Conservation (phyloP, 2,888 invertebrate genomes). For the Rhorus exstirpatorius region DNA sequence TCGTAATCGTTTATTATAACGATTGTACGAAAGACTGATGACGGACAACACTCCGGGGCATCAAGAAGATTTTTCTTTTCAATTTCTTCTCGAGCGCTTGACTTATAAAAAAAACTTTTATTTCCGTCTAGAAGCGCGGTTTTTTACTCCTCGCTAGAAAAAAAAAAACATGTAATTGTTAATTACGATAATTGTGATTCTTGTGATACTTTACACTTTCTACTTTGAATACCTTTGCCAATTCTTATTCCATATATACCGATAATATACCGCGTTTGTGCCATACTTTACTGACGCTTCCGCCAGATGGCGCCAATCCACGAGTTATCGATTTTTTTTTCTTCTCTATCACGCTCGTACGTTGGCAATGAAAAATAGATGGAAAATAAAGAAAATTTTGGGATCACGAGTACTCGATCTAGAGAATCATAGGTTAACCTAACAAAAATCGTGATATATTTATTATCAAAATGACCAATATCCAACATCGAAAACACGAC, state of each 20-base stretch:
- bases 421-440: slow-evolving; percentile 9
- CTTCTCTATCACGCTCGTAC: slow-evolving; percentile 73
- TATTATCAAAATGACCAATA: slow-evolving; percentile 72
- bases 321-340: slow-evolving; percentile 32
- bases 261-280: slow-evolving; percentile 74
- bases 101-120: background rate
- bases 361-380: slow-evolving; percentile 67
- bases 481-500: slow-evolving; percentile 78
- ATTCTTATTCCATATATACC: slow-evolving; percentile 76
- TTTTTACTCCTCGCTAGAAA: slow-evolving; percentile 67
- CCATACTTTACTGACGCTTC: slow-evolving; percentile 62
- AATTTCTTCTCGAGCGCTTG: slow-evolving; percentile 29
- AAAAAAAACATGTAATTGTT: slow-evolving; percentile 63
- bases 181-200: slow-evolving; percentile 81
- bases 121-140: slow-evolving; percentile 37
- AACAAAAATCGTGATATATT: slow-evolving; percentile 26
- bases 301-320: slow-evolving; percentile 13
- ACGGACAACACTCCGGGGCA: slow-evolving; percentile 72
- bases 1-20: slow-evolving; percentile 66
- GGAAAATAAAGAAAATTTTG: background rate
- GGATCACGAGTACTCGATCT: background rate
- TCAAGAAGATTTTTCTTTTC: slow-evolving; percentile 35
- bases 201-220: slow-evolving; percentile 85
- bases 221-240: slow-evolving; percentile 82
- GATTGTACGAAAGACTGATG: slow-evolving; percentile 81